Evolutionary conservation across 37 sponge, comb jelly and placozoan genomes (phyloP).

Genomic region (Trichoplax adhaerens): DNA sequence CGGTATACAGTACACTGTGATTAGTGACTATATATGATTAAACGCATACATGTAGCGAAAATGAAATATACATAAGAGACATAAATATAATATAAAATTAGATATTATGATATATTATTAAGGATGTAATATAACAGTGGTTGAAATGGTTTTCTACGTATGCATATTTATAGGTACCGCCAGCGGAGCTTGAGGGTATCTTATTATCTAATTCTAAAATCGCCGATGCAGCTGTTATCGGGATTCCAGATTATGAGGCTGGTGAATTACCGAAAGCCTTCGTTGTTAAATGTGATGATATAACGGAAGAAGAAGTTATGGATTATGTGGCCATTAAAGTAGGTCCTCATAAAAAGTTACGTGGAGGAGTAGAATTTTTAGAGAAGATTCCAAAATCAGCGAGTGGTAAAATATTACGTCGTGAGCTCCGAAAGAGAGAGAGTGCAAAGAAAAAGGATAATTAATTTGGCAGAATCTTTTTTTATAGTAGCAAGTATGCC

Average conservation of each 20-base stretch:
- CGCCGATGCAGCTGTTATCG: conserved; percentile 69
- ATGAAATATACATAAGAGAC: no score
- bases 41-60: no score
- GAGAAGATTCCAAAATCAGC: conserved; percentile 63
- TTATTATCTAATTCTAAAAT: conserved; percentile 50
- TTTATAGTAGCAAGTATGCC: no score
- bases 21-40: no score
- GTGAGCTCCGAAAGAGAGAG: conserved; percentile 5
- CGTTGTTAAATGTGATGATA: conserved; percentile 32
- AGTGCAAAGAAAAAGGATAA: no score
- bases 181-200: conserved; percentile 77
- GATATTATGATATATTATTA: no score
- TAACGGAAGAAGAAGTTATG: conserved; percentile 38
- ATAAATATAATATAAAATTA: no score
- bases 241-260: conserved; percentile 51
- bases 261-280: conserved; percentile 80
- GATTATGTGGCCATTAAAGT: conserved; percentile 31
- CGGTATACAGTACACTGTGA: no score
- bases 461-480: no score
- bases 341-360: conserved; percentile 49
- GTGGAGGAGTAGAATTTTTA: conserved; percentile 54
- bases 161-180: conserved; percentile 34
- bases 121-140: no score
- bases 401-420: conserved; percentile 65
- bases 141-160: no score